Conservation (phyloP, 2,888 invertebrate species). For the Eupithecia exiguata region DNA sequence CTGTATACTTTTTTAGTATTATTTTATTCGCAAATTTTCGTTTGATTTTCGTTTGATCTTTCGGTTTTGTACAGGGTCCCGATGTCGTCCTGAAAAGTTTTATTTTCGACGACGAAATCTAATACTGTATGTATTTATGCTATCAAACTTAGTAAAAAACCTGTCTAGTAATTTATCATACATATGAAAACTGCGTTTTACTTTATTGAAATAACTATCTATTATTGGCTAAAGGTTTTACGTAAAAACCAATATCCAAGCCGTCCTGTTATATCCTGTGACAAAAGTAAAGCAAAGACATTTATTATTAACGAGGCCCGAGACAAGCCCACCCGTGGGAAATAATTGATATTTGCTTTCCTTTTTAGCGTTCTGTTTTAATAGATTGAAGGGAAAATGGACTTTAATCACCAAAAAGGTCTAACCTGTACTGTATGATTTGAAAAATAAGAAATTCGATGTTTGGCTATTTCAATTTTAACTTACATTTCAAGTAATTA, state of each 20-base stretch:
- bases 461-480: neutral
- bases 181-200: too few relatives aligned
- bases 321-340: conserved; percentile 42
- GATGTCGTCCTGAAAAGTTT: too few relatives aligned
- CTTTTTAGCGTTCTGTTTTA: conserved; percentile 26
- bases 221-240: neutral
- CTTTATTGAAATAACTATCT: too few relatives aligned
- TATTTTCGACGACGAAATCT: too few relatives aligned
- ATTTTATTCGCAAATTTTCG: too few relatives aligned
- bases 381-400: conserved; percentile 9
- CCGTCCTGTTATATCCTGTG: conserved; percentile 4
- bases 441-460: neutral
- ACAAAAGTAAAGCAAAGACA: conserved; percentile 22
- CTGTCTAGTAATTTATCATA: too few relatives aligned
- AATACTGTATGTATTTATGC: too few relatives aligned
- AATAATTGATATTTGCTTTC: conserved; percentile 43
- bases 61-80: too few relatives aligned
- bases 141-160: too few relatives aligned
- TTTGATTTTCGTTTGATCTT: too few relatives aligned
- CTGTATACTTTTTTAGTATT: too few relatives aligned
- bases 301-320: conserved; percentile 49
- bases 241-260: conserved; percentile 1
- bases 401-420: conserved; percentile 3
- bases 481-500: neutral
- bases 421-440: neutral